These are phyloP conservation scores for Petrolisthes cinctipes DNA, from an alignment of 2,888 invertebrate genomes.

Conservation along the genomic window DNA sequence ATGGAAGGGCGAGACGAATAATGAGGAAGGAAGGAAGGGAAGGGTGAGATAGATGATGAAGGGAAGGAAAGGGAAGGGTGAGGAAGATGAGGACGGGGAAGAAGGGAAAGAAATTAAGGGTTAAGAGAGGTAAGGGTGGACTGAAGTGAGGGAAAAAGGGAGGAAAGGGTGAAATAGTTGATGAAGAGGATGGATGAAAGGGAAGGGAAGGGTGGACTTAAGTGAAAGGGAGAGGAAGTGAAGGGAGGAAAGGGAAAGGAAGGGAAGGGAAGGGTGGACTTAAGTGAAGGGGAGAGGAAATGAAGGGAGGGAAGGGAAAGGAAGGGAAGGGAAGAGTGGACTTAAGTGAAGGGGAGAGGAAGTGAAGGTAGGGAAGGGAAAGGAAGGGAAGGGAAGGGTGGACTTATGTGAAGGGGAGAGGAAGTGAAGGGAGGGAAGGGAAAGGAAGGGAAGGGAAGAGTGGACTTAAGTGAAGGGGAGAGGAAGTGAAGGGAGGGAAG, in stretches of 20 bases:
- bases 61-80: neutral
- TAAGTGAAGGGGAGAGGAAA: neutral
- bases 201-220: neutral
- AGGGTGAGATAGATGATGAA: neutral
- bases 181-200: neutral
- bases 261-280: neutral
- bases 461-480: neutral
- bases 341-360: neutral
- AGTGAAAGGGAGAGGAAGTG: neutral
- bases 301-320: neutral
- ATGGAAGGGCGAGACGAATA: neutral
- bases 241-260: neutral
- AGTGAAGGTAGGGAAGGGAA: neutral
- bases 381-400: too few relatives aligned
- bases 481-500: too few relatives aligned
- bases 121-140: neutral
- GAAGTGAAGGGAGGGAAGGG: neutral
- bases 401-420: too few relatives aligned
- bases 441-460: neutral
- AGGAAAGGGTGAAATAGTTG: neutral
- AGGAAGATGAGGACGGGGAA: neutral
- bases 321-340: neutral
- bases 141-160: neutral
- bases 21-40: neutral
- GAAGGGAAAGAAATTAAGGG: neutral